A percentile compares a stretch with the other conserved stretches of the same genome.
These are phyloP conservation scores for Ametastegia equiseti DNA, from an alignment of 2,888 invertebrate species.

Conservation along the genomic window DNA sequence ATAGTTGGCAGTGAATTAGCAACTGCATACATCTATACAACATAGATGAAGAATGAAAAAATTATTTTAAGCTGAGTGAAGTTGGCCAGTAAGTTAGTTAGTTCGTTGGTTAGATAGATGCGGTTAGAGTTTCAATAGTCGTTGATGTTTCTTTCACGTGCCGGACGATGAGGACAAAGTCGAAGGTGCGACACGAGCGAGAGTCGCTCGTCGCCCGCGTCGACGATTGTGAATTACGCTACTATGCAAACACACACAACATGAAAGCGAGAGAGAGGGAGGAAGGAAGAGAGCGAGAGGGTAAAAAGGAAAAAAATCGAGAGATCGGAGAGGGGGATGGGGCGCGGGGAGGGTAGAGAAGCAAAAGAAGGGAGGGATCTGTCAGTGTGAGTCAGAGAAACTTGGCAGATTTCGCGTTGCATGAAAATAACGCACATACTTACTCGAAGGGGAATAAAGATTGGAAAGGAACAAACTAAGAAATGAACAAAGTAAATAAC, in stretches of 20 bases:
- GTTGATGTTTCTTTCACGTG: no score
- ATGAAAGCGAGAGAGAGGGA: constrained; percentile 50
- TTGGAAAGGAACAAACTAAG: not conserved
- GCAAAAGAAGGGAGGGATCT: constrained; percentile 55
- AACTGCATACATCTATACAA: no score
- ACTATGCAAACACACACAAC: not conserved
- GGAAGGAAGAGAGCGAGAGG: constrained; percentile 28
- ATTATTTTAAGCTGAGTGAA: no score
- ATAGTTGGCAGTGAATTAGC: no score
- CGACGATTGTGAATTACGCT: not conserved
- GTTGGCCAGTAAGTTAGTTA: no score
- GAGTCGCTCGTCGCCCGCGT: no score
- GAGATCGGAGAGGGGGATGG: constrained; percentile 46
- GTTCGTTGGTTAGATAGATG: no score
- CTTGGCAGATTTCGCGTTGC: constrained; percentile 7
- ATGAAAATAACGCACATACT: not conserved
- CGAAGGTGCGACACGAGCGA: constrained; percentile 43
- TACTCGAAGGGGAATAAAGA: not conserved
- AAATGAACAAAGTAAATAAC: not conserved
- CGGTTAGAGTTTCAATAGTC: no score
- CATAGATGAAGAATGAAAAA: no score
- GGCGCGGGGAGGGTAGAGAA: constrained; percentile 47
- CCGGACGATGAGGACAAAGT: constrained; percentile 17
- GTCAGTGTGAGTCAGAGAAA: constrained; percentile 48
- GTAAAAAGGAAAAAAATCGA: constrained; percentile 17